Base-by-base conservation (phyloP, 2,888 invertebrate species). In the Lingula anatina region DNA sequence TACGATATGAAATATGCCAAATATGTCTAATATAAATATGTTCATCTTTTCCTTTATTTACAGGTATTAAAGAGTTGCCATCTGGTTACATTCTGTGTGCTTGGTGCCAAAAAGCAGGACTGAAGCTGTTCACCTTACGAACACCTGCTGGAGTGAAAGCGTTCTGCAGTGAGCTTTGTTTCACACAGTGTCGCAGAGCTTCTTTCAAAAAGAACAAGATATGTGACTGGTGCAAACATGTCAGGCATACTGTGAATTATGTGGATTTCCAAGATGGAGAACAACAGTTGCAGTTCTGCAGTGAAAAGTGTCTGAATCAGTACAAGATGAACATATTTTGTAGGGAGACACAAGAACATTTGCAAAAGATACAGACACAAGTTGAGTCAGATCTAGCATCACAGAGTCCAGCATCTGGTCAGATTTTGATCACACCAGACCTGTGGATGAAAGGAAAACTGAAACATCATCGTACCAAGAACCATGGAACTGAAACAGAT, bases 291-390 rank as follows among this genome's bases (percentile, higher is more conserved):
- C 92, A 93, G 78, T 93, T 93, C 65, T 82, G 82, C 68, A 90
- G 90, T 42, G 90, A 92, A 76, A 91, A 91, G 81, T 94, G 93
- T 71, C 82, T 93, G 60, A 93, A 92, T 73, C 92, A 93, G 77
- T 94, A 93, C 82, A 93, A 94, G 81, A 93, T 94, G 92, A 90
- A 92, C 76, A 91, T 93, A 58, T 94, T 94, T 79, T 93, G 93
- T 78, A 85, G 88, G 45, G 93, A 93, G 79, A 91, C 93, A 4
- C 88, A 90, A 73, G 91, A 92, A 5, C 92, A 92, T 73, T 82
- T 93, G 51, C 89, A 65, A 35, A 64, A 91, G 72, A 84, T 91
- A 49, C 81, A 82, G 55, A 47, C 46, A n/a, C 49, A 54, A 48
- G 24, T 50, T 44, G 40, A 47, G 28, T 21, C 18, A 24, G 23